Evolutionary conservation across 1,140 invertebrate species (phyloP).

Genomic region (Drosophila athabasca): DNA sequence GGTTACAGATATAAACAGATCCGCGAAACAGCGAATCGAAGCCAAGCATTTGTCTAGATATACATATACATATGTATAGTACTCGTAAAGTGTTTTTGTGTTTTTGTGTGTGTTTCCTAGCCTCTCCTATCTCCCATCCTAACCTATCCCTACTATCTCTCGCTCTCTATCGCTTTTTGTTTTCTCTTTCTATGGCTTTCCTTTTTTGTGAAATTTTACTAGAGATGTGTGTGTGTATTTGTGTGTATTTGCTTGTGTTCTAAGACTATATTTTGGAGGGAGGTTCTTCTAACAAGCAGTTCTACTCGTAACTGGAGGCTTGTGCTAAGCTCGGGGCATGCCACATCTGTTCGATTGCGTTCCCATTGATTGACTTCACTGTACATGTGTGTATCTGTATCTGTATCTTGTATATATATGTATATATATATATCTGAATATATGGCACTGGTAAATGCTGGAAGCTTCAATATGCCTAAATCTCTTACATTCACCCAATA

Average conservation of each 20-base stretch:
- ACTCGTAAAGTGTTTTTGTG: background rate
- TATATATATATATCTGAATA: constrained; percentile 43
- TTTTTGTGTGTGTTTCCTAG: background rate
- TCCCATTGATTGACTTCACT: constrained; percentile 19
- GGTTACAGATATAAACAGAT: constrained; percentile 3
- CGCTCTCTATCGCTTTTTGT: too few species aligned
- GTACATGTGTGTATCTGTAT: constrained; percentile 10
- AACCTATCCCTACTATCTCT: too few species aligned
- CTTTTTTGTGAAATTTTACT: too few species aligned
- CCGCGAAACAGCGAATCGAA: constrained; percentile 13
- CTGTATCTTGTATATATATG: constrained; percentile 9
- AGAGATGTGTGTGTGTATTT: constrained; percentile 2
- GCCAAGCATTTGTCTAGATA: constrained; percentile 29
- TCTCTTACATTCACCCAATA: constrained; percentile 41
- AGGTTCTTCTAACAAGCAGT: constrained; percentile 40
- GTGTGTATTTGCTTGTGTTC: constrained; percentile 3
- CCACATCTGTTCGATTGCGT: background rate
- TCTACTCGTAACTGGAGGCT: constrained; percentile 51
- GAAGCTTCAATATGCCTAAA: constrained; percentile 51
- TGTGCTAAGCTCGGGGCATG: constrained; percentile 68
- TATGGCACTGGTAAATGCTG: constrained; percentile 53
- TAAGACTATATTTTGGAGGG: constrained; percentile 41
- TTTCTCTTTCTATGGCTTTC: too few species aligned
- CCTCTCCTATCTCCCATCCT: background rate
- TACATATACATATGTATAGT: background rate